A percentile compares a stretch with the other conserved stretches of the same genome.
These are phyloP conservation scores for Agrotis ipsilon DNA, from an alignment of 2,888 invertebrate genomes.

Conservation along the genomic window DNA sequence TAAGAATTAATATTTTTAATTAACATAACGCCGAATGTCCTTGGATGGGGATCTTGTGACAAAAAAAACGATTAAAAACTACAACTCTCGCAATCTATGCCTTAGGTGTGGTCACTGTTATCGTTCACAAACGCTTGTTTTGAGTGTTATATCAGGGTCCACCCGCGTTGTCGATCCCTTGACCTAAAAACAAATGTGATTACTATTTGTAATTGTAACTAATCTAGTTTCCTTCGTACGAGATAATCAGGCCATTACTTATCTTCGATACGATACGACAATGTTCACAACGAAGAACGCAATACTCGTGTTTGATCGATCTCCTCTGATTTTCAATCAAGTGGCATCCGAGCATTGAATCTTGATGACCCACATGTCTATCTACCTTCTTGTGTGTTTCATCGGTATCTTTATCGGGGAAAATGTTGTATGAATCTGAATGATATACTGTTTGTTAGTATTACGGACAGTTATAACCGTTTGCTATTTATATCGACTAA, in stretches of 20 bases:
- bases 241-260: conserved; percentile 44
- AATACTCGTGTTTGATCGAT: conserved; percentile 29
- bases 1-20: conserved; percentile 31
- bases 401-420: neutral
- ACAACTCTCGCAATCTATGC: conserved; percentile 1
- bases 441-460: conserved; percentile 35
- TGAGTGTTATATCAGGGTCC: conserved; percentile 55
- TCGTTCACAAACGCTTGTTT: conserved; percentile 31
- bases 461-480: conserved; percentile 17
- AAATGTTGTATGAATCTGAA: conserved; percentile 26
- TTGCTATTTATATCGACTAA: conserved; percentile 40
- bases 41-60: conserved; percentile 3
- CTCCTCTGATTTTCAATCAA: conserved; percentile 38
- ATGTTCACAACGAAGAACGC: conserved; percentile 11
- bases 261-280: neutral
- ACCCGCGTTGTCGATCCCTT: conserved; percentile 47
- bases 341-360: conserved; percentile 13
- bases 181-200: conserved; percentile 58
- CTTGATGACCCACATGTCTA: neutral
- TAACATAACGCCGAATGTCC: conserved; percentile 30
- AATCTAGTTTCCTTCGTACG: conserved; percentile 35
- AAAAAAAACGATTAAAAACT: neutral
- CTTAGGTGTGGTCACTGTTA: conserved; percentile 21
- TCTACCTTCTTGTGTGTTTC: neutral
- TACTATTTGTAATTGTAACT: conserved; percentile 50